These are phyloP conservation scores for Nephila pilipes DNA, from an alignment of 1,140 invertebrate genomes.

Conservation along the genomic window DNA sequence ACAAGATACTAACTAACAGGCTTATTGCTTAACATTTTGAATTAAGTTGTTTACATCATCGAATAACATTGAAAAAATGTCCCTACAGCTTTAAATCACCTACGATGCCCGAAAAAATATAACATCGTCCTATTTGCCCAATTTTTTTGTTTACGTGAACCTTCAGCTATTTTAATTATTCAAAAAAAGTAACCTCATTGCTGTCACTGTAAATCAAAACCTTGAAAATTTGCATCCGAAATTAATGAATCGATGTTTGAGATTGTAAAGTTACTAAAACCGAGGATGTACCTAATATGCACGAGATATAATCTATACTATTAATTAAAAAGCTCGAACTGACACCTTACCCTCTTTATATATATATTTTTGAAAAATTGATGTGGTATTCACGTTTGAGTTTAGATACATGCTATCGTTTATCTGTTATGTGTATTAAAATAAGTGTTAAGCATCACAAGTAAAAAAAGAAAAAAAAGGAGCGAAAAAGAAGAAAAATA, in stretches of 20 bases:
- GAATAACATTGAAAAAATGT: background rate
- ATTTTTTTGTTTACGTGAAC: background rate
- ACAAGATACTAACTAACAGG: no score
- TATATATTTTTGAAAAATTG: background rate
- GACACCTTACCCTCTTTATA: background rate
- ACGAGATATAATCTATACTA: background rate
- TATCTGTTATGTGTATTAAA: background rate
- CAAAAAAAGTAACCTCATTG: background rate
- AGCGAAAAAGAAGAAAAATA: no score
- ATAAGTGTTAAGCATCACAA: background rate
- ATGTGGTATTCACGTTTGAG: background rate
- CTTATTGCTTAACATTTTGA: no score
- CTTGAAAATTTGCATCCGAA: background rate
- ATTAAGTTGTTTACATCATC: background rate
- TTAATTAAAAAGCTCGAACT: background rate
- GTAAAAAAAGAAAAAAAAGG: background rate
- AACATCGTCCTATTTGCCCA: no score
- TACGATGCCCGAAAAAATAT: background rate
- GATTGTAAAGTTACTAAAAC: background rate
- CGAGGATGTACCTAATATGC: no score
- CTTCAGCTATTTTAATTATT: background rate
- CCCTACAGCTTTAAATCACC: background rate
- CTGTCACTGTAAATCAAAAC: background rate
- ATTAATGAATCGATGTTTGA: background rate
- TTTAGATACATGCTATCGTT: background rate